Percentiles rank a stretch among this genome's conserved stretches.
Evolutionary conservation across 2,888 invertebrate genomes (phyloP).

Genomic region (Amorpha juglandis): DNA sequence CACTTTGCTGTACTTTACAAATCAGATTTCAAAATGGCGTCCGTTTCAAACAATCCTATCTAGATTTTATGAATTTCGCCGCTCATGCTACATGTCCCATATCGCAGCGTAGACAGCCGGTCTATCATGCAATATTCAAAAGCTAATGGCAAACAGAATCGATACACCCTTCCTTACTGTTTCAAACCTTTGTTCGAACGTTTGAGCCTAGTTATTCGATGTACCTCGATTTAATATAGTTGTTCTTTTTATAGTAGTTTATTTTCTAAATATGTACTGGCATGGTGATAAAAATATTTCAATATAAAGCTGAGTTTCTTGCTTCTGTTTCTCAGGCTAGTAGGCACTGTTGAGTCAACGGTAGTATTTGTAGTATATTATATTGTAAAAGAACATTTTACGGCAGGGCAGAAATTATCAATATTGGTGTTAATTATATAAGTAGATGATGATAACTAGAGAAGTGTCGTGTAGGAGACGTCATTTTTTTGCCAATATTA

Average conservation of each 20-base stretch:
- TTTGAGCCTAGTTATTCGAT: slow-evolving; percentile 20
- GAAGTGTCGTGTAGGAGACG: too few species aligned
- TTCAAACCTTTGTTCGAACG: slow-evolving; percentile 20
- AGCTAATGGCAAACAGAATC: slow-evolving; percentile 29
- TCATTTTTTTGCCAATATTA: too few species aligned
- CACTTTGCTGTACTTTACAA: not conserved
- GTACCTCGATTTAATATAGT: slow-evolving; percentile 26
- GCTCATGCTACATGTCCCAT: slow-evolving; percentile 14
- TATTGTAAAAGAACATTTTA: too few species aligned
- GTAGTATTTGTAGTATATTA: too few species aligned
- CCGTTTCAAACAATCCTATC: not conserved
- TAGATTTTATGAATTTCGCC: slow-evolving; percentile 15
- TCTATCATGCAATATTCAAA: slow-evolving; percentile 29
- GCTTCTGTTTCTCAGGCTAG: too few species aligned
- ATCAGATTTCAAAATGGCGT: not conserved
- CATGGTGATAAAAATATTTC: too few species aligned
- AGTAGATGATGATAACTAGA: too few species aligned
- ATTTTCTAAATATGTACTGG: not conserved
- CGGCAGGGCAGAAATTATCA: too few species aligned
- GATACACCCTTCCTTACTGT: slow-evolving; percentile 21
- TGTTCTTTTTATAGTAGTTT: not conserved
- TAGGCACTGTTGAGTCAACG: too few species aligned
- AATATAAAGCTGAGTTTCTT: too few species aligned
- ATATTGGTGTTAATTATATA: too few species aligned
- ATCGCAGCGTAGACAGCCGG: slow-evolving; percentile 16